These are phyloP conservation scores for Clostera curtula DNA, from an alignment of 2,888 invertebrate species.

Conservation along the genomic window DNA sequence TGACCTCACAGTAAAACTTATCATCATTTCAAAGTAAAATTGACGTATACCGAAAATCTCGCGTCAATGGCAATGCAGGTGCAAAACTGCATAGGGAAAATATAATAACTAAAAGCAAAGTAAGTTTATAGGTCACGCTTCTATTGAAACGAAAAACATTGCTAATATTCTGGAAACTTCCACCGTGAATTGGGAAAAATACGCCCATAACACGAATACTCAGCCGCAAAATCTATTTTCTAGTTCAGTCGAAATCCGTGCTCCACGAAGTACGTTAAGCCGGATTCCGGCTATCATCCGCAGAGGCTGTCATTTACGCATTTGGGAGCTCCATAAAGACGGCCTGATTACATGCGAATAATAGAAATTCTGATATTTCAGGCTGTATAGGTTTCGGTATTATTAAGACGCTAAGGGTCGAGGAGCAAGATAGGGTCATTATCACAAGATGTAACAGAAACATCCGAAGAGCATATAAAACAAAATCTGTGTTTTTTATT, in stretches of 20 bases:
- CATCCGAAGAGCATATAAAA: no score
- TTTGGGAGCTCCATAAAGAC: conserved; percentile 15
- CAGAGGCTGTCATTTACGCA: conserved; percentile 17
- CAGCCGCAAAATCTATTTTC: conserved; percentile 8
- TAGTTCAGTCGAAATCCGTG: conserved; percentile 8
- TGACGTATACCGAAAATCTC: no score
- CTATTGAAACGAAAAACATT: no score
- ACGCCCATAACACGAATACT: neutral
- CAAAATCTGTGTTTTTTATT: no score
- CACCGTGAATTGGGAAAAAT: neutral
- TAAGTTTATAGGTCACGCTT: no score
- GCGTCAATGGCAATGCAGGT: no score
- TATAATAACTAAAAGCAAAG: no score
- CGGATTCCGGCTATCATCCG: conserved; percentile 14
- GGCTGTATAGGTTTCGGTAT: conserved; percentile 7
- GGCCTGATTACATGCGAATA: conserved; percentile 16
- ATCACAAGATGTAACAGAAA: no score
- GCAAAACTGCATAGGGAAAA: no score
- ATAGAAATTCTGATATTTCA: conserved; percentile 12
- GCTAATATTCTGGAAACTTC: neutral
- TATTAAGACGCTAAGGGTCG: conserved; percentile 10
- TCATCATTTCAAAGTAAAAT: no score
- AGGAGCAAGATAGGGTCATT: neutral
- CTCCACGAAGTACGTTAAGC: conserved; percentile 12
- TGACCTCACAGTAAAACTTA: no score